Base-by-base conservation (phyloP, 2,797 vertebrate species). In the Anniella stebbinsi region DNA sequence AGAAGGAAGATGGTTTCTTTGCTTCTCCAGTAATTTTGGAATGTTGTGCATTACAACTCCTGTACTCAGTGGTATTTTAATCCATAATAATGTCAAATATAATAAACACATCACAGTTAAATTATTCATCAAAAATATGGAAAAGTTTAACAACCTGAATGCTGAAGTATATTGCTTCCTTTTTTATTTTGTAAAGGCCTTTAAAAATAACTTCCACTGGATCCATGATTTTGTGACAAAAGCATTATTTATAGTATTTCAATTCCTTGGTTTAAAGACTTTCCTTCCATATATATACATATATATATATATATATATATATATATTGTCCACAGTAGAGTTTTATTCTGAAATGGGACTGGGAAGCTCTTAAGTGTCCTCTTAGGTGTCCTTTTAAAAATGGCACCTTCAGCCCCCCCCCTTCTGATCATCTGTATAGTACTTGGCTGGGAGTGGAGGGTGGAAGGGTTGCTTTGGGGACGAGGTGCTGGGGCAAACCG, bases 61-160 rank as follows among this genome's bases (percentile, higher is more conserved):
- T 2, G 87, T 25, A 36, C 7, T 63, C 86, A 66, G 9, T 89
- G 54, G 81, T 25, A 80, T 87, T 88, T 80, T 90, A 38, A 23
- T 76, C 78, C 25, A 86, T 63, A 92, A 85, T 83, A 45, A 90
- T 77, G 9, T 38, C 90, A 88, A 78, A 0, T 25, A 67, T 41
- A 83, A 66, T 83, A 66, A 78, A 1, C 51, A 8, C 41, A 86
- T 76, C 92, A 88, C 41, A 77, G 21, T 2, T 91, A 80, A 92
- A 84, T 73, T 63, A 15, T 41, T 88, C 28, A 28, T 45, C 60
- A 75, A 86, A 86, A 75, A 86, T 86, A 73, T 18, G 57, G 72
- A 41, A 28, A 45, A n/a, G 18, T 63, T 36, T 60, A 86, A 75
- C 70, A 76, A 51, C 38, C 2, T 76, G 25, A 38, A 60, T 15